Percentiles rank a stretch among this genome's conserved stretches.
These are phyloP conservation scores for Orycteropus afer DNA, from an alignment of 2,113 vertebrate species.

Conservation along the genomic window DNA sequence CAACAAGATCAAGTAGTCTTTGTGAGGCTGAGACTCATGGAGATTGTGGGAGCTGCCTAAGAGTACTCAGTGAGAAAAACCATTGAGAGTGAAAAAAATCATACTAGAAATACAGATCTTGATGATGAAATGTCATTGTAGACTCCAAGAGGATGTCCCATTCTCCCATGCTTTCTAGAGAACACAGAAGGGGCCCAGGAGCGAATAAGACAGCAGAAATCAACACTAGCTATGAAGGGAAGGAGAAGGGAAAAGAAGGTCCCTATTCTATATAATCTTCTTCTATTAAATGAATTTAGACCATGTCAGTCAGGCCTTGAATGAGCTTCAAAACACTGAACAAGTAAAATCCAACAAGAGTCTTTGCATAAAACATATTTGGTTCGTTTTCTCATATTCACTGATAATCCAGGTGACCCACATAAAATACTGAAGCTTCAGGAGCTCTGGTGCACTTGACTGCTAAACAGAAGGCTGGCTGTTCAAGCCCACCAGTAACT, in stretches of 20 bases:
- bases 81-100: too few species aligned
- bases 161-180: background rate
- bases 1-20: background rate
- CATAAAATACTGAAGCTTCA: conserved; percentile 55
- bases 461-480: too few species aligned
- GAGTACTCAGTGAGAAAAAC: background rate
- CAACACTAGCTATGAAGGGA: too few species aligned
- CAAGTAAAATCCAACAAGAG: conserved; percentile 6
- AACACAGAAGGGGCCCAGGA: background rate
- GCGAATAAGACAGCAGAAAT: too few species aligned
- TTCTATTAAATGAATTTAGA: background rate
- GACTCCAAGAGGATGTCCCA: background rate
- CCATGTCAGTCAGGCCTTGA: background rate
- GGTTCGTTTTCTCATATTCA: conserved; percentile 31
- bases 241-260: rapidly evolving
- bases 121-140: background rate
- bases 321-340: background rate
- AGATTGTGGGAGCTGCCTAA: rapidly evolving
- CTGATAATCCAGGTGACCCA: conserved; percentile 74
- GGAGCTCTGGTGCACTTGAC: too few species aligned
- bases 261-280: background rate
- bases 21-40: background rate
- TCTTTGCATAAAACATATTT: background rate
- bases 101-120: background rate
- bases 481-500: too few species aligned